Evolutionary conservation across 2,888 invertebrate genomes (phyloP).

Genomic region (Teleiodes luculella): DNA sequence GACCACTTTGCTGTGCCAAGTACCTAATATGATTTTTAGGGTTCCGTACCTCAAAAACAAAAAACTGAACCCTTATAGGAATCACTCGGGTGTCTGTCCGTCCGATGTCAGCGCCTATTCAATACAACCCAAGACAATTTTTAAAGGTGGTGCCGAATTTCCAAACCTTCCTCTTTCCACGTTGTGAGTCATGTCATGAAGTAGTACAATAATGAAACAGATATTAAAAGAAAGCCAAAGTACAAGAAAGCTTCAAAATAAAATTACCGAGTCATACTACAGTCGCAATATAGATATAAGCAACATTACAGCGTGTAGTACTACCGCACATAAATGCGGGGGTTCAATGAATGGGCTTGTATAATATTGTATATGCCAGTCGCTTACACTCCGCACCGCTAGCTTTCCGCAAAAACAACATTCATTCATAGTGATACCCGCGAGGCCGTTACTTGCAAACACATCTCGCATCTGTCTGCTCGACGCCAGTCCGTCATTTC

Average conservation of each 20-base stretch:
- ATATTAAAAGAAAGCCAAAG: too few relatives aligned
- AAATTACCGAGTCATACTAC: neutral
- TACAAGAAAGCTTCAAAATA: neutral
- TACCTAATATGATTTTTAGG: too few relatives aligned
- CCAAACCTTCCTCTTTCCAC: too few relatives aligned
- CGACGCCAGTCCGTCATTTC: neutral
- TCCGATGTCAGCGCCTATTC: too few relatives aligned
- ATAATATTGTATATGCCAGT: constrained; percentile 22
- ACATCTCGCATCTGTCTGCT: neutral
- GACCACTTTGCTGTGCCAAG: constrained; percentile 2
- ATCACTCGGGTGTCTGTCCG: too few relatives aligned
- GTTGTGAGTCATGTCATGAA: too few relatives aligned
- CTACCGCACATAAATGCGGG: constrained; percentile 13
- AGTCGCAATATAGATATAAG: neutral
- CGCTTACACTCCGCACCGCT: constrained; percentile 18
- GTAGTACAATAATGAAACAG: too few relatives aligned
- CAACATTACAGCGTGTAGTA: neutral
- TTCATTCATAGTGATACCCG: constrained; percentile 26
- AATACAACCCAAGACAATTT: too few relatives aligned
- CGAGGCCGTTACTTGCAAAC: constrained; percentile 1
- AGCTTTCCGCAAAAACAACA: constrained; percentile 25
- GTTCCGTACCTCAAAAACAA: too few relatives aligned
- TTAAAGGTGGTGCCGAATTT: too few relatives aligned
- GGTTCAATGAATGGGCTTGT: constrained; percentile 29
- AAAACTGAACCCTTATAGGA: too few relatives aligned